phyloP scores from a whole-genome alignment of 2,888 invertebrate species.

The Eristalinus aeneus region DNA sequence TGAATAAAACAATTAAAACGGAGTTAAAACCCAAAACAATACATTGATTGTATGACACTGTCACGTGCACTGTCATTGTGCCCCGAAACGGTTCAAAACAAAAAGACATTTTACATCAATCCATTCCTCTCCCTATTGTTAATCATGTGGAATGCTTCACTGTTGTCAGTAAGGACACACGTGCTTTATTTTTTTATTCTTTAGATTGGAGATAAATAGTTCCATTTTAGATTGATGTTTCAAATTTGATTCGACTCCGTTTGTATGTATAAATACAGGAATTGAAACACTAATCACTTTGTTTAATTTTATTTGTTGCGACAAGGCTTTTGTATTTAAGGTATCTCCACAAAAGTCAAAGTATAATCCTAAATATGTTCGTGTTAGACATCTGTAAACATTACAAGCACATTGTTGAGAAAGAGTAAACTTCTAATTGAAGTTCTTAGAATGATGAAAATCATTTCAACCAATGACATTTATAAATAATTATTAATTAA shows the following conservation, averaged over 20 bases:
- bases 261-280: background rate
- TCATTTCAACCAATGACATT: too few relatives aligned
- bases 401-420: too few relatives aligned
- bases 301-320: background rate
- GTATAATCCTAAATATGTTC: too few relatives aligned
- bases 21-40: background rate
- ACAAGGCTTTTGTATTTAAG: too few relatives aligned
- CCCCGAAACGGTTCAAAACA: background rate
- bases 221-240: too few relatives aligned
- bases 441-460: too few relatives aligned
- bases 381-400: too few relatives aligned
- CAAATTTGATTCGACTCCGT: background rate
- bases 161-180: background rate
- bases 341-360: too few relatives aligned
- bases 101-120: background rate
- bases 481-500: too few relatives aligned
- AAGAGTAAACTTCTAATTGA: too few relatives aligned
- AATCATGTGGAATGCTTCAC: background rate
- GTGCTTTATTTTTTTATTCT: background rate
- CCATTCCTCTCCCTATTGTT: background rate
- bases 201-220: background rate
- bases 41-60: background rate
- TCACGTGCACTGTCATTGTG: constrained; percentile 21
- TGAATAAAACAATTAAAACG: background rate
- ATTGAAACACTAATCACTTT: background rate